A percentile compares a stretch with the other conserved stretches of the same genome.
These are phyloP conservation scores for Erpornis zantholeuca DNA, from an alignment of 2,113 vertebrate genomes.

Conservation along the genomic window DNA sequence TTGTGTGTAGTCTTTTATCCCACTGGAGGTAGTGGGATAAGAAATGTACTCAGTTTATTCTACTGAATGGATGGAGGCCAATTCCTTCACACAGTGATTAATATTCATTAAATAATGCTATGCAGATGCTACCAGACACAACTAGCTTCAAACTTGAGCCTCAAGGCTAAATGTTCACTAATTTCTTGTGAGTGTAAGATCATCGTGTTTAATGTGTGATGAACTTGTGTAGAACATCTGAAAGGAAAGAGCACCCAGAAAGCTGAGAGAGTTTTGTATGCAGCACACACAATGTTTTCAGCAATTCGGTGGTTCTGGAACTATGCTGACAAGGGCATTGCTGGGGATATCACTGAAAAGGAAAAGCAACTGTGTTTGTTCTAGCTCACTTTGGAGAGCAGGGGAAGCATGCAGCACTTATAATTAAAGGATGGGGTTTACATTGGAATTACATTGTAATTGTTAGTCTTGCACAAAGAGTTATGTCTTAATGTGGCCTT, in stretches of 20 bases:
- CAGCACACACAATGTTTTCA: neutral
- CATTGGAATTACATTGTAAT: accelerated
- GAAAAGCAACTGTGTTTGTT: neutral
- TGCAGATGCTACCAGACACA: neutral
- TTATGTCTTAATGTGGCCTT: neutral
- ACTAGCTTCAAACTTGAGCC: neutral
- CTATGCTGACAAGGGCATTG: neutral
- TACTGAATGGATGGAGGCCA: neutral
- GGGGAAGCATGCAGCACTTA: neutral
- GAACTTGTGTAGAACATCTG: neutral
- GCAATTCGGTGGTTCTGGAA: neutral
- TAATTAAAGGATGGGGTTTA: neutral
- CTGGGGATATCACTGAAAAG: neutral
- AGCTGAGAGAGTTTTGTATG: neutral
- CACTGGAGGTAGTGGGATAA: neutral
- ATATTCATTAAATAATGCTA: neutral
- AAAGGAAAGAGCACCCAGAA: neutral
- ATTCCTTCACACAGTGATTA: neutral
- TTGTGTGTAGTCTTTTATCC: neutral
- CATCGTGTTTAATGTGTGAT: neutral
- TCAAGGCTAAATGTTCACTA: neutral
- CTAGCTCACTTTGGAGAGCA: neutral
- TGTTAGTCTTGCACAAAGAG: neutral
- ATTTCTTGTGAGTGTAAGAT: neutral
- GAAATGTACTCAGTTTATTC: neutral